Evolutionary conservation across 2,113 vertebrate genomes (phyloP).

Genomic region (Entomyzon cyanotis): DNA sequence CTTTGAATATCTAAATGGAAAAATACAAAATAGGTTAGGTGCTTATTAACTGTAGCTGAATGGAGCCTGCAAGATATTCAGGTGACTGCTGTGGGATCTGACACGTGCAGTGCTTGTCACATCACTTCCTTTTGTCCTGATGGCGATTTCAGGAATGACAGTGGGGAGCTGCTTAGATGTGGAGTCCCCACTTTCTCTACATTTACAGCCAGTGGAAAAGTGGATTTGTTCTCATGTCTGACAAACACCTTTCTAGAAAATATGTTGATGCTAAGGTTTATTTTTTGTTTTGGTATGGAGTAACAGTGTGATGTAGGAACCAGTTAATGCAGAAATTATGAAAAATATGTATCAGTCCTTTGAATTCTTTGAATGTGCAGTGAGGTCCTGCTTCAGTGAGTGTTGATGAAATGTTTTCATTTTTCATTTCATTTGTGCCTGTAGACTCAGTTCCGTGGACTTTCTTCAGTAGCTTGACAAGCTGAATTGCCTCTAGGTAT

Average conservation of each 20-base stretch:
- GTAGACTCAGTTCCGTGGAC: background rate
- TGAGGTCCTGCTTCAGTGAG: background rate
- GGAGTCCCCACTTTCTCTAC: background rate
- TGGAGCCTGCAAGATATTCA: background rate
- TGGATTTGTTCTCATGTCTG: background rate
- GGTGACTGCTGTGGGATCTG: background rate
- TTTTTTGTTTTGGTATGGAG: background rate
- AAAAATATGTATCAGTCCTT: background rate
- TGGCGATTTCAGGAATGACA: background rate
- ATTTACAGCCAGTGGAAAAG: background rate
- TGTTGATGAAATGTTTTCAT: background rate
- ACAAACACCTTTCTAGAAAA: background rate
- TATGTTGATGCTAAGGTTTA: background rate
- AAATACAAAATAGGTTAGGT: background rate
- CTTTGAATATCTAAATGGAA: background rate
- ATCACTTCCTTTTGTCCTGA: accelerated
- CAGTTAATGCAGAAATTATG: background rate
- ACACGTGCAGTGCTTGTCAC: background rate
- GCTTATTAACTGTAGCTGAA: background rate
- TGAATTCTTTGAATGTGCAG: background rate
- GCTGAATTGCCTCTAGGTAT: background rate
- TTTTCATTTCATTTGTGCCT: background rate
- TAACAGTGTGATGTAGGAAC: background rate
- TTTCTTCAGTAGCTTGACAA: background rate
- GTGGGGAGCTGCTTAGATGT: background rate